Evolutionary conservation across 2,888 invertebrate species (phyloP), one percentile per base, ranked within the genome.

Genomic region (Andricus curvator): DNA sequence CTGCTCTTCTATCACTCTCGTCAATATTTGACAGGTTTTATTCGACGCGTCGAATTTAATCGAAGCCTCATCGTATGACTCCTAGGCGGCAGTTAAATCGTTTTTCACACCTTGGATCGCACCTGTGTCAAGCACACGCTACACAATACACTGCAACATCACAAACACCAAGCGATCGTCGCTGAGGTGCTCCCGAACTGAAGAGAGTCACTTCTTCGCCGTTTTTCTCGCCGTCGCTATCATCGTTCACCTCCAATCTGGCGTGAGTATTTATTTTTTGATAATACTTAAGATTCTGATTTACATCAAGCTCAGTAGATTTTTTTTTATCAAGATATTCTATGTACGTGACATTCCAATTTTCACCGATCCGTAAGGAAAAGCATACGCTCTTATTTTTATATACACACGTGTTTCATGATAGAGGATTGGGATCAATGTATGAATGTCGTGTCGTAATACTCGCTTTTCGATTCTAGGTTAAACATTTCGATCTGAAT

Each of bases 91-190:
- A 83, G 80, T 83, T 79, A 25, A 29, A 64, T 70, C 80, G 60
- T 66, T 64, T 25, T 85, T 82, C 85, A 84, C 88, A 89, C 88
- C 89, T 89, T 89, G 89, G 85, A 85, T 81, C 87, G 86, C 89
- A 89, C 89, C 91, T 90, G 91, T 90, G 90, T 90, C 91, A 91
- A 91, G 90, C 88, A 85, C 87, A 86, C 86, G 84, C 82, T 80
- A 85, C 87, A 85, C 84, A 84, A 81, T 83, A 85, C 85, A 81
- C 67, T 6, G 74, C 56, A 80, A 87, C 83, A 84, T 85, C 86
- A 88, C 87, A 88, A 86, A 86, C 85, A 85, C 87, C 85, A 82
- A 85, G 84, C 82, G 83, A 83, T 80, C 81, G 81, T 81, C 84
- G 79, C 76, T 76, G 78, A 33, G 64, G n/a, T n/a, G 51, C 74